A percentile compares a stretch with the other conserved stretches of the same genome.
Conservation (phyloP, 2,797 vertebrate species). For the Oryzias dopingdopingensis region DNA sequence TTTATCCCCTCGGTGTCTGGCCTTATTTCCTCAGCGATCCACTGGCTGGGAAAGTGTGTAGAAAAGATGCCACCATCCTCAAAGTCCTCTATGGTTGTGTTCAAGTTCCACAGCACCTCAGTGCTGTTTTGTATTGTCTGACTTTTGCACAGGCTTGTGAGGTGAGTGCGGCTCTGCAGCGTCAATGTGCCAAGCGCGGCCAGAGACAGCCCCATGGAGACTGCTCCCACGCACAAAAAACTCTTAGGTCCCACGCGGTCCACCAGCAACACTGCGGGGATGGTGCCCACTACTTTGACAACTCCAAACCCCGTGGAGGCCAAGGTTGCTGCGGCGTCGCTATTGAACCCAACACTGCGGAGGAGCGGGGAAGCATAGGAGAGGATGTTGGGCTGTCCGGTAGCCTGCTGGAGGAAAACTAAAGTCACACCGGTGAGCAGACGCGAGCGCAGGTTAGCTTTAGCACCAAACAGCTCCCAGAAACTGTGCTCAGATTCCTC, state of each 20-base stretch:
- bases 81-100: conserved; percentile 33
- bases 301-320: conserved; percentile 92
- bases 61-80: conserved; percentile 24
- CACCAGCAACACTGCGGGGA: conserved; percentile 88
- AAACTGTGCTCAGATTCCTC: conserved; percentile 87
- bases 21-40: conserved; percentile 26
- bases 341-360: conserved; percentile 91
- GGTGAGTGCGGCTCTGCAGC: conserved; percentile 83
- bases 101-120: conserved; percentile 42
- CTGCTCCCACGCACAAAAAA: conserved; percentile 87
- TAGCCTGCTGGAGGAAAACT: conserved; percentile 92
- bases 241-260: conserved; percentile 90
- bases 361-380: conserved; percentile 92
- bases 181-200: conserved; percentile 83
- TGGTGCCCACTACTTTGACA: conserved; percentile 88
- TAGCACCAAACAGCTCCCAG: conserved; percentile 85
- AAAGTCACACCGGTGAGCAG: conserved; percentile 85
- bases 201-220: conserved; percentile 85
- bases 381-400: conserved; percentile 93
- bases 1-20: conserved; percentile 14
- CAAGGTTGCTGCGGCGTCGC: conserved; percentile 88
- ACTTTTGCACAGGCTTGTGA: conserved; percentile 84
- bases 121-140: conserved; percentile 66
- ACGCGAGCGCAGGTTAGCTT: conserved; percentile 88
- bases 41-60: conserved; percentile 26